Evolutionary conservation across 2,797 vertebrate genomes (phyloP).

Genomic region (Brotula barbata): DNA sequence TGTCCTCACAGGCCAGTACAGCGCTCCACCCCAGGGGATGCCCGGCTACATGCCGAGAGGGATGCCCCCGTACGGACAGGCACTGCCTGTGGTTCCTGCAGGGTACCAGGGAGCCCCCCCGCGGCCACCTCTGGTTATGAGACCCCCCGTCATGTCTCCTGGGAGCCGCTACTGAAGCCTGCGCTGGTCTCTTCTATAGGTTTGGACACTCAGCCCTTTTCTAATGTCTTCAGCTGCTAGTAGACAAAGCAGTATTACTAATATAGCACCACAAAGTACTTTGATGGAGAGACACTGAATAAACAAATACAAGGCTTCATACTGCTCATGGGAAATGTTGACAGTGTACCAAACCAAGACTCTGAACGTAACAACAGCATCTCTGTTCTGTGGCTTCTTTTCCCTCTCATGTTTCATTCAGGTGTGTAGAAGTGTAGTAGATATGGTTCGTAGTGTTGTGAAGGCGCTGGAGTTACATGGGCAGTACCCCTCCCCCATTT

Average conservation of each 20-base stretch:
- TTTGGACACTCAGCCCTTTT: slow-evolving; percentile 94
- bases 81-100: slow-evolving; percentile 87
- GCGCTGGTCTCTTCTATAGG: slow-evolving; percentile 82
- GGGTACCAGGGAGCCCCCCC: slow-evolving; percentile 83
- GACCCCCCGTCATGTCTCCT: slow-evolving; percentile 95
- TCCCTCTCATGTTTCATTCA: slow-evolving; percentile 90
- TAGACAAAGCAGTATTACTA: slow-evolving; percentile 80
- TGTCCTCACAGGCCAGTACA: slow-evolving; percentile 85
- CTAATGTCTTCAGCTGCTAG: slow-evolving; percentile 91
- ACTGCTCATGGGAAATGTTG: slow-evolving; percentile 85
- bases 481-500: slow-evolving; percentile 82
- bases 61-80: slow-evolving; percentile 90
- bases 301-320: slow-evolving; percentile 48
- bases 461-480: slow-evolving; percentile 94
- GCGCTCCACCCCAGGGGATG: slow-evolving; percentile 89
- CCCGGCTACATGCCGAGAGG: slow-evolving; percentile 89
- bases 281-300: slow-evolving; percentile 70
- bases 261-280: slow-evolving; percentile 40
- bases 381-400: slow-evolving; percentile 89
- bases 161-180: slow-evolving; percentile 92
- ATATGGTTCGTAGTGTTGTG: slow-evolving; percentile 95
- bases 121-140: slow-evolving; percentile 89
- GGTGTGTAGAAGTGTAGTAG: slow-evolving; percentile 96
- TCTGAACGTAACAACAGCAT: slow-evolving; percentile 86
- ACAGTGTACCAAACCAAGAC: slow-evolving; percentile 76